phyloP scores from a whole-genome alignment of 2,113 vertebrate genomes.

The Limnothrissa miodon region DNA sequence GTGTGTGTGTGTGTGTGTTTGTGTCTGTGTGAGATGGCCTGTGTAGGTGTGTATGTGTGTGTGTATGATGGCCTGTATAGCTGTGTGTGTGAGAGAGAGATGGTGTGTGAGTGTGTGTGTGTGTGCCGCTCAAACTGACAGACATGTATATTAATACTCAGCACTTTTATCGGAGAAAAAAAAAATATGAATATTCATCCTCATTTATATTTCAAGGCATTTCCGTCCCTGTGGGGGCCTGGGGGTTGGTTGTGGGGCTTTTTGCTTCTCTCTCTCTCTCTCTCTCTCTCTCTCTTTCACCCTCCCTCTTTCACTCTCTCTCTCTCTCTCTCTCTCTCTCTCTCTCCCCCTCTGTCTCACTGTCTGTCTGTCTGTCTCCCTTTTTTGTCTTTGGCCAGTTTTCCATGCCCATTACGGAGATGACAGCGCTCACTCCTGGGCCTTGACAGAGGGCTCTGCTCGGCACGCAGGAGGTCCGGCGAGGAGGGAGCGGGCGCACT shows the following conservation, averaged over 20 bases:
- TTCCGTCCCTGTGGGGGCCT: slow-evolving; percentile 86
- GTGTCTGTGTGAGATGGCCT: slow-evolving; percentile 38
- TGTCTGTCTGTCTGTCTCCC: neutral
- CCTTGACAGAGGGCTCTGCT: slow-evolving; percentile 95
- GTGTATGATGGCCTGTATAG: too few relatives aligned
- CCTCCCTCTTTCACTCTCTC: neutral
- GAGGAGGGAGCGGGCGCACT: slow-evolving; percentile 78
- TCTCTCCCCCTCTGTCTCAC: too few relatives aligned
- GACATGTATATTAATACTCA: slow-evolving; percentile 99
- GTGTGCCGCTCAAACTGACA: slow-evolving; percentile 81
- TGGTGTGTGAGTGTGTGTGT: neutral
- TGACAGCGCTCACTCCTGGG: slow-evolving; percentile 98
- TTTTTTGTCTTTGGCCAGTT: slow-evolving; percentile 78
- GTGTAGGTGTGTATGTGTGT: slow-evolving; percentile 19
- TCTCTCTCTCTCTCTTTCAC: neutral
- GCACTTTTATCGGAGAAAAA: slow-evolving; percentile 81
- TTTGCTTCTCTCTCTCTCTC: neutral
- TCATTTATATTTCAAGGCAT: slow-evolving; percentile 99
- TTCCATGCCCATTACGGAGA: slow-evolving; percentile 92
- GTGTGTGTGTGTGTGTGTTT: neutral
- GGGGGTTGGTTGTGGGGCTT: slow-evolving; percentile 59
- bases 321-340: neutral
- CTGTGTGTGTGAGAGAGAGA: neutral
- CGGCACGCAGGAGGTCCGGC: slow-evolving; percentile 88
- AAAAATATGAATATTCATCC: slow-evolving; percentile 99